Conservation (phyloP, 2,797 vertebrate genomes). For the Leuciscus waleckii region DNA sequence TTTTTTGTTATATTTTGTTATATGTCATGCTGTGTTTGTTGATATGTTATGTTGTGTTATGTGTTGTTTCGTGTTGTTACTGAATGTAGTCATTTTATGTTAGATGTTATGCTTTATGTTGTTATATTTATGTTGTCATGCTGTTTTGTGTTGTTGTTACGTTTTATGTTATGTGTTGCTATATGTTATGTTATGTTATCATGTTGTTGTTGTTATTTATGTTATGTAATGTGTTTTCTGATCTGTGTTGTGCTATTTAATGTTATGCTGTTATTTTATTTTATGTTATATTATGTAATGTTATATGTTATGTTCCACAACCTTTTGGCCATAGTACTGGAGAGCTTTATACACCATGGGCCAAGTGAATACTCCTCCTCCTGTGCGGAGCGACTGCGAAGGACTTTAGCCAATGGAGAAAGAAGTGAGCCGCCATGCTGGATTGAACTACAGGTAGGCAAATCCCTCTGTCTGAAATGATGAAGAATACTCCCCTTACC, state of each 20-base stretch:
- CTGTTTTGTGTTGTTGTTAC: no score
- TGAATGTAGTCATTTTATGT: background rate
- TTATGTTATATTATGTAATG: background rate
- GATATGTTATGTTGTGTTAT: no score
- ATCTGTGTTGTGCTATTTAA: background rate
- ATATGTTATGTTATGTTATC: background rate
- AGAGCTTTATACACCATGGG: slow-evolving; percentile 83
- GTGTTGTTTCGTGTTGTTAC: no score
- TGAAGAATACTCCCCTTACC: background rate
- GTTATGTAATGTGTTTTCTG: background rate
- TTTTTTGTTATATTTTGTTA: no score
- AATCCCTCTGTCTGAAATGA: background rate
- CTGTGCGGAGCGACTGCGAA: slow-evolving; percentile 83
- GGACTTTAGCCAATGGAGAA: slow-evolving; percentile 84
- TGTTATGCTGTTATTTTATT: background rate
- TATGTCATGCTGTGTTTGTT: no score
- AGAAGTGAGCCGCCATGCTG: slow-evolving; percentile 88
- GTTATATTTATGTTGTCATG: background rate
- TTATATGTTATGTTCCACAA: background rate
- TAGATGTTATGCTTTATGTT: background rate
- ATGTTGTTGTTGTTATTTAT: background rate
- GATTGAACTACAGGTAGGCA: slow-evolving; percentile 88
- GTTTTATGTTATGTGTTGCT: background rate
- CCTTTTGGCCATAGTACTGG: slow-evolving; percentile 79
- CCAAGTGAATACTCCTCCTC: slow-evolving; percentile 79